These are phyloP conservation scores for Ranitomeya imitator DNA, from an alignment of 2,113 vertebrate genomes.

Conservation along the genomic window DNA sequence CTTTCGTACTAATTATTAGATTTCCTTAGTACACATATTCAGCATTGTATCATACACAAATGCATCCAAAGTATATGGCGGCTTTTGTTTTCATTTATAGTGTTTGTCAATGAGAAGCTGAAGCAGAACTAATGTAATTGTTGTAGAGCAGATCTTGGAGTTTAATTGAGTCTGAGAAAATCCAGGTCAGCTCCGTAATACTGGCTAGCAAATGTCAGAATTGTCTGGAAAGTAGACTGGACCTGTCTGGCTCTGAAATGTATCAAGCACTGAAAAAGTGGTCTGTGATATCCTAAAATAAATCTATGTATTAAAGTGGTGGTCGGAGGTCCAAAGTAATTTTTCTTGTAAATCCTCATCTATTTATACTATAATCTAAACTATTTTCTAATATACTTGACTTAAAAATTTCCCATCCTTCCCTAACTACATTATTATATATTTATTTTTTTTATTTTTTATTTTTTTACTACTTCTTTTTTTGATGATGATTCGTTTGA, in stretches of 20 bases:
- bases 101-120: background rate
- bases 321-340: too few relatives aligned
- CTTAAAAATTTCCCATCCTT: too few relatives aligned
- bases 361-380: too few relatives aligned
- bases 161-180: constrained; percentile 12
- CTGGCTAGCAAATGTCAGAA: background rate
- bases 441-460: too few relatives aligned
- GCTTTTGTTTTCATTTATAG: background rate
- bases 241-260: background rate
- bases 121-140: constrained; percentile 4
- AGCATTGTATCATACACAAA: background rate
- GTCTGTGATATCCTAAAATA: background rate
- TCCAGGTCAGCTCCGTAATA: background rate
- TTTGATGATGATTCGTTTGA: too few relatives aligned
- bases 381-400: too few relatives aligned
- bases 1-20: background rate
- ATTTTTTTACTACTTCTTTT: too few relatives aligned
- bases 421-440: too few relatives aligned
- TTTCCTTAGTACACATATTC: background rate
- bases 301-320: too few relatives aligned
- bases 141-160: background rate
- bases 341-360: too few relatives aligned
- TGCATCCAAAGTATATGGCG: background rate
- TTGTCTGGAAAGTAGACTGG: constrained; percentile 2
- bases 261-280: background rate